Evolutionary conservation across 2,888 invertebrate species (phyloP).

Genomic region (Hydrotaea cyrtoneurina): DNA sequence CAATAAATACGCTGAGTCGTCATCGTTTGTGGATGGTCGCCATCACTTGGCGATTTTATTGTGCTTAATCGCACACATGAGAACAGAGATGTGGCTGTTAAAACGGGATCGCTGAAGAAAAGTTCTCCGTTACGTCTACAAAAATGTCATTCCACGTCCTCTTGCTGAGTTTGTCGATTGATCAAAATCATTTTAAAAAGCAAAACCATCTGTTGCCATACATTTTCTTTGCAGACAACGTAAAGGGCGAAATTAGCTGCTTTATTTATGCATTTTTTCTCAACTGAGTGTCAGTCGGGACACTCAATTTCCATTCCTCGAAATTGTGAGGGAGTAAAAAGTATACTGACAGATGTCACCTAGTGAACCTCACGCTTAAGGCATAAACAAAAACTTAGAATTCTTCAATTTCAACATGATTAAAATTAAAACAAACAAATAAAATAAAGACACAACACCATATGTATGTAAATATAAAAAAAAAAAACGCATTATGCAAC

Average conservation of each 20-base stretch:
- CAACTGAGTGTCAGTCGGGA: constrained; percentile 59
- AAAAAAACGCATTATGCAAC: constrained; percentile 35
- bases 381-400: neutral
- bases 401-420: constrained; percentile 18
- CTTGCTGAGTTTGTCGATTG: too few relatives aligned
- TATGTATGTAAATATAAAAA: too few relatives aligned
- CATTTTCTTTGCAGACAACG: neutral
- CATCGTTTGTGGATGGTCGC: too few relatives aligned
- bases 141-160: too few relatives aligned
- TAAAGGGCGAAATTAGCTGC: neutral
- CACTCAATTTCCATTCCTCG: neutral
- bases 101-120: too few relatives aligned
- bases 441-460: neutral
- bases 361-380: constrained; percentile 27
- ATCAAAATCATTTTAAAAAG: neutral
- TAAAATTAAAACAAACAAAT: constrained; percentile 26
- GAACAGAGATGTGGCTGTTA: too few relatives aligned
- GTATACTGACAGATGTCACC: neutral
- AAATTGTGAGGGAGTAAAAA: constrained; percentile 10
- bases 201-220: neutral
- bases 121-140: too few relatives aligned
- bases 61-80: too few relatives aligned
- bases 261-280: constrained; percentile 40
- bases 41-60: too few relatives aligned
- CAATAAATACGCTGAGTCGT: too few relatives aligned